These are phyloP conservation scores for Antennarius maculatus DNA, from an alignment of 2,797 vertebrate species.

Conservation along the genomic window DNA sequence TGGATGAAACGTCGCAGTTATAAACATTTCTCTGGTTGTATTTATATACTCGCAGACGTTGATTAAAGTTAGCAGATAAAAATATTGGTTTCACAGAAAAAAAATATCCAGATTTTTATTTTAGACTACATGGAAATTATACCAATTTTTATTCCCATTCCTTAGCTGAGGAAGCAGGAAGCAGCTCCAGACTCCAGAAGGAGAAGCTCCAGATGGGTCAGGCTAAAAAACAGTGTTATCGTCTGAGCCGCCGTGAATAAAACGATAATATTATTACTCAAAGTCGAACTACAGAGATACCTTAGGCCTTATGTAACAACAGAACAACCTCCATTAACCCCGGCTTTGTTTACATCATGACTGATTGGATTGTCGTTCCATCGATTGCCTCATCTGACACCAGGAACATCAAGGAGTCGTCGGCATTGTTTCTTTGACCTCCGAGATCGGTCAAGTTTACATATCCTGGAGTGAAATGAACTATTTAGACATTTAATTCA, in stretches of 20 bases:
- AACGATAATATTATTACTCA: conserved; percentile 30
- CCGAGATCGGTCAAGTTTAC: conserved; percentile 22
- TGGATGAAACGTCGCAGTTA: too few relatives aligned
- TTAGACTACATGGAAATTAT: not conserved
- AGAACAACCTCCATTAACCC: conserved; percentile 18
- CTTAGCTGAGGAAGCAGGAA: conserved; percentile 15
- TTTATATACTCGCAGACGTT: not conserved
- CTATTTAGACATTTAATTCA: conserved; percentile 21
- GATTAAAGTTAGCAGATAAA: not conserved
- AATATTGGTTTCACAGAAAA: too few relatives aligned
- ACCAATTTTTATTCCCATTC: conserved; percentile 2
- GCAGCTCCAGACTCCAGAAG: conserved; percentile 5
- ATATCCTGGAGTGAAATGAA: conserved; percentile 21
- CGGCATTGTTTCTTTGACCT: conserved; percentile 53
- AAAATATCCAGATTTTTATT: not conserved
- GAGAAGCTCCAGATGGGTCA: conserved; percentile 27
- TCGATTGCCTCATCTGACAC: conserved; percentile 54
- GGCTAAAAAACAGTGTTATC: conserved; percentile 28
- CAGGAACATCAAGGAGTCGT: conserved; percentile 44
- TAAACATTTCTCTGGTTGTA: not conserved
- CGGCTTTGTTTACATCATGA: conserved; percentile 56
- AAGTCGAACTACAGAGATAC: conserved; percentile 5
- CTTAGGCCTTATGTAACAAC: conserved; percentile 5
- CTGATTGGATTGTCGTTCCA: conserved; percentile 53
- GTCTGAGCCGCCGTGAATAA: conserved; percentile 41